These are phyloP conservation scores for Rhadinocentrus ornatus DNA, from an alignment of 2,797 vertebrate species.

Conservation along the genomic window DNA sequence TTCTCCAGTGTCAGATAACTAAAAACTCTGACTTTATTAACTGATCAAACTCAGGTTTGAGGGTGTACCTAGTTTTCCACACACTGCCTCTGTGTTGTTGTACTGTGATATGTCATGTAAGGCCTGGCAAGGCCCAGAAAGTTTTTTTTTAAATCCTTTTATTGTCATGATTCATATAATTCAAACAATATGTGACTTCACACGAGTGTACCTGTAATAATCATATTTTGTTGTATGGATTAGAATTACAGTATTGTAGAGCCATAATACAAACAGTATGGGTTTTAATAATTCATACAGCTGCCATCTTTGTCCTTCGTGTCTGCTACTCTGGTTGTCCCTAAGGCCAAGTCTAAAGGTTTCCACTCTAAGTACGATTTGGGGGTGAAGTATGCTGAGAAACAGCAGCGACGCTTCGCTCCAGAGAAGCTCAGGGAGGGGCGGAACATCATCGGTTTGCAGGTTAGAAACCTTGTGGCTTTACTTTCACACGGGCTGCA, in stretches of 20 bases:
- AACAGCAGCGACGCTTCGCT: constrained; percentile 90
- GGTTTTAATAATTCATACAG: constrained; percentile 1
- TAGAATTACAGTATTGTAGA: background rate
- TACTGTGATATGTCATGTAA: background rate
- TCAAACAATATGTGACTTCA: too few relatives aligned
- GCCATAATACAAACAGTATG: constrained; percentile 36
- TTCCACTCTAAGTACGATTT: constrained; percentile 86
- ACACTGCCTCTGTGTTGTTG: background rate
- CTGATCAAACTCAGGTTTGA: too few relatives aligned
- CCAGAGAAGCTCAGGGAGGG: constrained; percentile 92
- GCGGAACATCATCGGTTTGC: constrained; percentile 91
- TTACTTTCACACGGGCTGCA: background rate
- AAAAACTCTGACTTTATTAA: too few relatives aligned
- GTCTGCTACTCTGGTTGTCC: constrained; percentile 3
- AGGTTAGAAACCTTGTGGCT: constrained; percentile 78
- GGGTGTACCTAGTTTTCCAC: too few relatives aligned
- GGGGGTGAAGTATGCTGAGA: constrained; percentile 93
- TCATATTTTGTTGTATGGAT: background rate
- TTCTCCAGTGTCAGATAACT: too few relatives aligned
- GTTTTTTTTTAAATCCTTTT: background rate
- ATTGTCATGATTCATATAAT: background rate
- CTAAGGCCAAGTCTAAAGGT: constrained; percentile 93
- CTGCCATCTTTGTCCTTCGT: constrained; percentile 17
- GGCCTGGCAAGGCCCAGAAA: background rate
- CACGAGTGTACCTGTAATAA: background rate